These are phyloP conservation scores for Etheostoma perlongum DNA, from an alignment of 2,797 vertebrate species.

Conservation along the genomic window DNA sequence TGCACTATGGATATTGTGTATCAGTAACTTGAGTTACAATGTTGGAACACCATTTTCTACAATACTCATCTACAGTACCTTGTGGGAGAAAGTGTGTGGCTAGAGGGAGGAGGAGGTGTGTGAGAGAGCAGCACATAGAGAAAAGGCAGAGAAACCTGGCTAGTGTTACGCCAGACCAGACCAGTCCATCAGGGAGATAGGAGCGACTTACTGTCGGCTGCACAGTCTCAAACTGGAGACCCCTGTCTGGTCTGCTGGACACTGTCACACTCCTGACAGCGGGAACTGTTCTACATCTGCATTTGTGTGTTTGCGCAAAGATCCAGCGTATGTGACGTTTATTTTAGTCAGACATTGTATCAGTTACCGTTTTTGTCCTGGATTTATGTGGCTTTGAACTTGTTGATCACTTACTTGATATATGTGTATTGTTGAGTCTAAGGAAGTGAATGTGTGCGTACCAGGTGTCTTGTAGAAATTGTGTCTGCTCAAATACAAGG, in stretches of 20 bases:
- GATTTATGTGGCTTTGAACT: conserved; percentile 38
- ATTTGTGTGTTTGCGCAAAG: conserved; percentile 33
- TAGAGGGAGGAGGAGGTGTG: conserved; percentile 28
- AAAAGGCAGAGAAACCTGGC: conserved; percentile 76
- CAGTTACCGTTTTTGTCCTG: neutral
- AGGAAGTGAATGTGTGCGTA: conserved; percentile 21
- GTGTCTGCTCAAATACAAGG: conserved; percentile 63
- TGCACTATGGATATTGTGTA: neutral
- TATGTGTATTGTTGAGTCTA: conserved; percentile 30
- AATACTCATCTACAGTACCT: neutral
- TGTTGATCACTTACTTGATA: conserved; percentile 24
- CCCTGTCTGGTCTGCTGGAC: conserved; percentile 77
- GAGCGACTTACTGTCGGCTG: conserved; percentile 73
- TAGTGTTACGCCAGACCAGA: conserved; percentile 67
- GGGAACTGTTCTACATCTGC: conserved; percentile 51
- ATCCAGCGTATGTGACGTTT: conserved; percentile 8
- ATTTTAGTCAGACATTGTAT: conserved; percentile 33
- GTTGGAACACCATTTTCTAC: neutral
- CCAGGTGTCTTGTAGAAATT: conserved; percentile 69
- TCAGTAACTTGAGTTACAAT: neutral
- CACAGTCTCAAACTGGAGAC: conserved; percentile 74
- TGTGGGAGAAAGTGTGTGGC: neutral
- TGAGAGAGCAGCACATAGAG: conserved; percentile 46
- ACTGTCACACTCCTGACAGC: conserved; percentile 79
- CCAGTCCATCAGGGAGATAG: conserved; percentile 76